phyloP scores from a whole-genome alignment of 2,888 invertebrate species.

The Drosophila parthenogenetica region DNA sequence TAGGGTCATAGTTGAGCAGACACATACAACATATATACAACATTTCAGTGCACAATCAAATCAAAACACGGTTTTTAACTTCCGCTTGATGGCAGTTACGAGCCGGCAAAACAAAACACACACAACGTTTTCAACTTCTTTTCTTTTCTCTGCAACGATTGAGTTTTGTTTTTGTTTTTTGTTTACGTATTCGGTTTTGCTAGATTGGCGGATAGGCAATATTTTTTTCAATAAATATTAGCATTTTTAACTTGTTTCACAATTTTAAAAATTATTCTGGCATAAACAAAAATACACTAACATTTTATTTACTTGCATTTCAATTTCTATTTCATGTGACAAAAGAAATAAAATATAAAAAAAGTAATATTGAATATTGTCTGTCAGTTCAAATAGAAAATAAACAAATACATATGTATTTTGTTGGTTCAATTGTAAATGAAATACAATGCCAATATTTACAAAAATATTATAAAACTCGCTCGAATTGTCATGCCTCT shows the following conservation, averaged over 20 bases:
- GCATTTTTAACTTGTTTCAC: conserved; percentile 67
- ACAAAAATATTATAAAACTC: conserved; percentile 36
- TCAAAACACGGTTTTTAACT: conserved; percentile 79
- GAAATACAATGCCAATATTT: conserved; percentile 34
- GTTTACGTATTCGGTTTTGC: conserved; percentile 23
- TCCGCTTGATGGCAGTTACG: conserved; percentile 75
- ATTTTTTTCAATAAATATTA: conserved; percentile 75
- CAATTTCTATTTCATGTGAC: conserved; percentile 54
- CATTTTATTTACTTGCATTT: conserved; percentile 63
- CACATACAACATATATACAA: conserved; percentile 47
- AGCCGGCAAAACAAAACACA: conserved; percentile 51
- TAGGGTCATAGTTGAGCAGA: conserved; percentile 29
- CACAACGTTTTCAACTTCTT: conserved; percentile 10
- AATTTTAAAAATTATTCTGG: conserved; percentile 74
- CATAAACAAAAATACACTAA: conserved; percentile 58
- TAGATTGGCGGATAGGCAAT: conserved; percentile 40
- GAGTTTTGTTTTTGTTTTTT: conserved; percentile 44
- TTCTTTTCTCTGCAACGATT: conserved; percentile 10
- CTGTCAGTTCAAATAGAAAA: conserved; percentile 16
- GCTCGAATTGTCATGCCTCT: conserved; percentile 5
- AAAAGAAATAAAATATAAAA: conserved; percentile 23
- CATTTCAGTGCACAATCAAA: conserved; percentile 77
- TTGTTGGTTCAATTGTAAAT: conserved; percentile 43
- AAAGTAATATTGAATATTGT: conserved; percentile 12
- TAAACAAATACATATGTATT: conserved; percentile 7